phyloP scores from a whole-genome alignment of 2,797 vertebrate genomes.

The Cyprinella venusta region DNA sequence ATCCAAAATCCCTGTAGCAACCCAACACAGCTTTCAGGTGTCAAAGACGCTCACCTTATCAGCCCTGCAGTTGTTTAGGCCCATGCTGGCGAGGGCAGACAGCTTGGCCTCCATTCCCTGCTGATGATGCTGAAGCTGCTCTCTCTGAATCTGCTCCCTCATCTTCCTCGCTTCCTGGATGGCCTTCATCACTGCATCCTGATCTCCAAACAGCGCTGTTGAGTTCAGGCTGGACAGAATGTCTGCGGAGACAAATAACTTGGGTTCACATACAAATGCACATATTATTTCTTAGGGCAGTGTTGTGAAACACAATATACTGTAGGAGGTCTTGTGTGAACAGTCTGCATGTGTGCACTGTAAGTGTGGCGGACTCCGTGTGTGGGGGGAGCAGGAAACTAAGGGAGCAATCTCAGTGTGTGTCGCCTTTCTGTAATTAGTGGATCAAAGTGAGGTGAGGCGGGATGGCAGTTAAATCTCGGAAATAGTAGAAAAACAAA shows the following conservation, averaged over 20 bases:
- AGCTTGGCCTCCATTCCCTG: slow-evolving; percentile 93
- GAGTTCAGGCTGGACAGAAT: slow-evolving; percentile 99
- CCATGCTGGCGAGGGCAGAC: slow-evolving; percentile 88
- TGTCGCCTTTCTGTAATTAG: slow-evolving; percentile 67
- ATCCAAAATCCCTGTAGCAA: not conserved
- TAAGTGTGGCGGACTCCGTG: slow-evolving; percentile 38
- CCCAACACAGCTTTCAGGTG: not conserved
- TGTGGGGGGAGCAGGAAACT: slow-evolving; percentile 48
- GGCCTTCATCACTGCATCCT: slow-evolving; percentile 99
- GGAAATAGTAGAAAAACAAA: slow-evolving; percentile 67
- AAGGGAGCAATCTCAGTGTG: slow-evolving; percentile 60
- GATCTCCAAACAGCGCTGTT: slow-evolving; percentile 95
- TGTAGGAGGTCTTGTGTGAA: slow-evolving; percentile 55
- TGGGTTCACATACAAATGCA: slow-evolving; percentile 17
- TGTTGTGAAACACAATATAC: slow-evolving; percentile 34
- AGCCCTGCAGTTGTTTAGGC: slow-evolving; percentile 90
- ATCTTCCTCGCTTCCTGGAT: slow-evolving; percentile 98
- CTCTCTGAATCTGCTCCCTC: slow-evolving; percentile 95
- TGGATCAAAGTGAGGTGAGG: slow-evolving; percentile 66
- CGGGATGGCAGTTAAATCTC: slow-evolving; percentile 63
- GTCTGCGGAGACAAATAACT: slow-evolving; percentile 74
- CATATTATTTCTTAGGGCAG: not conserved
- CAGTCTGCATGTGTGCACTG: slow-evolving; percentile 33
- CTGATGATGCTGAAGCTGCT: slow-evolving; percentile 88
- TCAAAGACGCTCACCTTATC: slow-evolving; percentile 84